Base-by-base conservation (phyloP, 1,140 invertebrate genomes). In the Pseudobourletiella spinata region DNA sequence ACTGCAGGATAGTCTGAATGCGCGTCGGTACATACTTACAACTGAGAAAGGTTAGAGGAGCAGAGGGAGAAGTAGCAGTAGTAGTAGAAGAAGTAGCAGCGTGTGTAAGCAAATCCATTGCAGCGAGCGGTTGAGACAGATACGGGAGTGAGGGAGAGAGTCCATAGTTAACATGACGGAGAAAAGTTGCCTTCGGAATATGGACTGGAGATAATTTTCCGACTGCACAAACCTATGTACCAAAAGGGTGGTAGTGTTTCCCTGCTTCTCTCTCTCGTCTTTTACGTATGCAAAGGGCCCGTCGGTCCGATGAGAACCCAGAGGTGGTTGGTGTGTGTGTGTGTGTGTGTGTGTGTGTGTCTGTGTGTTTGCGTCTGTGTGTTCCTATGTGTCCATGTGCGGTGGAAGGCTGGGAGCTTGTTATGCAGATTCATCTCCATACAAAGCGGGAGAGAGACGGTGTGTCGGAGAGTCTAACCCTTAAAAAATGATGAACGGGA, bases 401-500 rank as follows among this genome's bases (percentile, higher is more conserved):
- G n/a, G n/a, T n/a, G n/a, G n/a, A n/a, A 61, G 32, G 50, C 54
- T 43, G 28, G n/a, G 16, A 57, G 56, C 57, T 63, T 63, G 55
- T 63, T 63, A 63, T 58, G 42, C 14, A 57, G 61, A 28, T 54
- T 63, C 61, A 58, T 63, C 61, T 58, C 46, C 61, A 58, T 54
- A 51, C n/a, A 61, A 28, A 42, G 28, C 28, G 29, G 28, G 25
- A 51, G 24, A 51, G 50, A 51, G 50, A 51, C n/a, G n/a, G n/a
- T n/a, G n/a, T n/a, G n/a, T n/a, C n/a, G n/a, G 26, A 55, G 50
- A 43, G 22, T 48, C 54, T 57, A 56, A 62, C 54, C 61, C 61
- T 57, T 62, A 57, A 62, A 61, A 62, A 56, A 62, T 62, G 61
- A 62, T 62, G 61, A 62, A 62, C 61, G 61, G 61, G 57, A 59